phyloP scores from a whole-genome alignment of 2,797 vertebrate species.

The Mus caroli region DNA sequence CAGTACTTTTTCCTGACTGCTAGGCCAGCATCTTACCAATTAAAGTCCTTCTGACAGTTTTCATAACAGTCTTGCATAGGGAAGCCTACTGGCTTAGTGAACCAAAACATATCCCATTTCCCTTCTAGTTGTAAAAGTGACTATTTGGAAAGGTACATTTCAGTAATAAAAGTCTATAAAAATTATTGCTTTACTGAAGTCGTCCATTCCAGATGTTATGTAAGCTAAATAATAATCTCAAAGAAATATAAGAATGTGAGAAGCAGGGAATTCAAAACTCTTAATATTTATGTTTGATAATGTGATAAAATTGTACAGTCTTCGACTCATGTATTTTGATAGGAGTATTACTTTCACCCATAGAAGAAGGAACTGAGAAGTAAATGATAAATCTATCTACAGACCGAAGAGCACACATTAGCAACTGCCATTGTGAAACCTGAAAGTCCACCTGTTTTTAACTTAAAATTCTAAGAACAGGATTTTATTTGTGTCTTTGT shows the following conservation, averaged over 20 bases:
- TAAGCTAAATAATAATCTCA: neutral
- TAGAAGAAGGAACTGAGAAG: neutral
- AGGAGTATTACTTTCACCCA: neutral
- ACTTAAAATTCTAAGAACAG: slow-evolving; percentile 26
- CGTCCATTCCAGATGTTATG: neutral
- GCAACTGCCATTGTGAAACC: neutral
- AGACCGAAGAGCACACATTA: neutral
- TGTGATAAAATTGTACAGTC: neutral
- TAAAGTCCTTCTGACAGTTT: slow-evolving; percentile 4
- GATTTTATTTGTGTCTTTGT: neutral
- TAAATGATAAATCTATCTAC: neutral
- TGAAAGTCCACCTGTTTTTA: neutral
- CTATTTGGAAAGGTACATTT: neutral
- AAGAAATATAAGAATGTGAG: neutral
- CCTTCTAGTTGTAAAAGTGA: neutral
- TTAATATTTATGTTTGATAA: neutral
- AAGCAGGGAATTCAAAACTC: neutral
- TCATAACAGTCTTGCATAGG: slow-evolving; percentile 77
- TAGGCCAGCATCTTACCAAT: neutral
- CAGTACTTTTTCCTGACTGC: neutral
- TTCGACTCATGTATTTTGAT: neutral
- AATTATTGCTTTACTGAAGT: neutral
- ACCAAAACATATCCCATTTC: slow-evolving; percentile 81
- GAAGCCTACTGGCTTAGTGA: slow-evolving; percentile 70
- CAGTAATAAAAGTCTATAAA: neutral